These are phyloP conservation scores for Temnothorax nylanderi DNA, from an alignment of 1,140 invertebrate genomes.

Conservation along the genomic window DNA sequence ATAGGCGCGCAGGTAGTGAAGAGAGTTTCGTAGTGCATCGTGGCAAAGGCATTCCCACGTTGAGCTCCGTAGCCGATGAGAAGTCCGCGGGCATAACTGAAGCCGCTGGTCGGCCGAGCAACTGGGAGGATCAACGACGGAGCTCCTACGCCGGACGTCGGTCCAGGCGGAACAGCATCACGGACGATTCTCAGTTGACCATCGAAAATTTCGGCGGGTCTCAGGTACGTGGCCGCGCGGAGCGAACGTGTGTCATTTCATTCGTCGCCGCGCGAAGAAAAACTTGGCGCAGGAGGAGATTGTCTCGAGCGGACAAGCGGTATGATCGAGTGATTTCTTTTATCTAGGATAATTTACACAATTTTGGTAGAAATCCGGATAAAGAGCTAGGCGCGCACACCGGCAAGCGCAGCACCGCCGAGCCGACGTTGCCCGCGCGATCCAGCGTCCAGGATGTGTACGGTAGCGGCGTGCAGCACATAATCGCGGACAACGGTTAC, in stretches of 20 bases:
- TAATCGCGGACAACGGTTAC: constrained; percentile 89
- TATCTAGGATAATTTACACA: constrained; percentile 88
- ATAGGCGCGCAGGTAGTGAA: constrained; percentile 82
- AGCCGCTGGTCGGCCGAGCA: constrained; percentile 93
- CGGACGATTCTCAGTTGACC: constrained; percentile 95
- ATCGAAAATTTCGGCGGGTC: constrained; percentile 97
- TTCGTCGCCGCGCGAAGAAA: neutral
- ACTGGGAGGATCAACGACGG: constrained; percentile 91
- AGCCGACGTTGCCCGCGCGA: constrained; percentile 88
- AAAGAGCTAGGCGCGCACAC: constrained; percentile 89
- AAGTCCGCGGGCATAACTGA: constrained; percentile 85
- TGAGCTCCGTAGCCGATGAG: constrained; percentile 88
- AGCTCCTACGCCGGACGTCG: constrained; percentile 92
- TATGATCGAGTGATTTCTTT: constrained; percentile 53
- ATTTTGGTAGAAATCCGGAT: constrained; percentile 90
- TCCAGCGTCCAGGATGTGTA: constrained; percentile 92
- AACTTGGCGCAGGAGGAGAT: neutral
- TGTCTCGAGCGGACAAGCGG: constrained; percentile 42
- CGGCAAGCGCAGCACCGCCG: constrained; percentile 85
- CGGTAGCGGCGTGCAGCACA: constrained; percentile 86
- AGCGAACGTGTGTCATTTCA: neutral
- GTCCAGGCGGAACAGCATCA: constrained; percentile 93
- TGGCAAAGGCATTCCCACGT: constrained; percentile 91
- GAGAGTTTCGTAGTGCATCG: constrained; percentile 94
- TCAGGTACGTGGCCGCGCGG: constrained; percentile 85